phyloP scores from a whole-genome alignment of 2,113 vertebrate species.

The Sorex araneus region DNA sequence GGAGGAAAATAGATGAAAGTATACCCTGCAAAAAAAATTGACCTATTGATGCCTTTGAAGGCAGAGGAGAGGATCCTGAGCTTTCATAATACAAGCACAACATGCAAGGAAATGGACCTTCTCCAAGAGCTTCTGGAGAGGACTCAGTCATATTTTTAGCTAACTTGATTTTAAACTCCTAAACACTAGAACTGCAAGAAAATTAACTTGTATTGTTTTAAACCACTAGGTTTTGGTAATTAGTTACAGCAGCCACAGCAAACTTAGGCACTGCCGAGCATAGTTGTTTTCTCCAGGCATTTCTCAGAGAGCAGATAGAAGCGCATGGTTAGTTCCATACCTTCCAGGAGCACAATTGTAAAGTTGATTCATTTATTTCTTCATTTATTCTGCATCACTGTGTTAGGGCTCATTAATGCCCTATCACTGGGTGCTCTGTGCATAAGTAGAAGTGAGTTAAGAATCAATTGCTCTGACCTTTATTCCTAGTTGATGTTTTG shows the following conservation, averaged over 20 bases:
- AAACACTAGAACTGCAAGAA: background rate
- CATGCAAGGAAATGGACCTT: background rate
- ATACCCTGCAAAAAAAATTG: background rate
- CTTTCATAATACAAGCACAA: background rate
- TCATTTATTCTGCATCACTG: conserved; percentile 84
- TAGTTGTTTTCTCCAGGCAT: conserved; percentile 79
- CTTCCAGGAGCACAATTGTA: conserved; percentile 64
- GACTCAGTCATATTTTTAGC: background rate
- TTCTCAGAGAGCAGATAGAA: conserved; percentile 73
- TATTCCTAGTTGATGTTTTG: conserved; percentile 71
- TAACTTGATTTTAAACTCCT: background rate
- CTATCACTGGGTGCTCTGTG: conserved; percentile 70
- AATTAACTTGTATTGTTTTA: background rate
- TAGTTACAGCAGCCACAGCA: background rate
- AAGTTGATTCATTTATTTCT: conserved; percentile 83
- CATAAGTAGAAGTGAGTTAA: conserved; percentile 80
- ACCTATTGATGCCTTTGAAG: background rate
- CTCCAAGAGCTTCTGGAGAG: background rate
- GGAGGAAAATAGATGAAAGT: background rate
- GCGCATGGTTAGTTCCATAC: conserved; percentile 59
- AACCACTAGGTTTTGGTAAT: background rate
- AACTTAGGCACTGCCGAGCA: conserved; percentile 58
- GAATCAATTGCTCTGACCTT: conserved; percentile 84
- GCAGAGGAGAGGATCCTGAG: background rate
- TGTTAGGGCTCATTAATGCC: conserved; percentile 83